Evolutionary conservation across 64 coral and sea anemone species (phyloP).

Genomic region (Anthopleura sola): DNA sequence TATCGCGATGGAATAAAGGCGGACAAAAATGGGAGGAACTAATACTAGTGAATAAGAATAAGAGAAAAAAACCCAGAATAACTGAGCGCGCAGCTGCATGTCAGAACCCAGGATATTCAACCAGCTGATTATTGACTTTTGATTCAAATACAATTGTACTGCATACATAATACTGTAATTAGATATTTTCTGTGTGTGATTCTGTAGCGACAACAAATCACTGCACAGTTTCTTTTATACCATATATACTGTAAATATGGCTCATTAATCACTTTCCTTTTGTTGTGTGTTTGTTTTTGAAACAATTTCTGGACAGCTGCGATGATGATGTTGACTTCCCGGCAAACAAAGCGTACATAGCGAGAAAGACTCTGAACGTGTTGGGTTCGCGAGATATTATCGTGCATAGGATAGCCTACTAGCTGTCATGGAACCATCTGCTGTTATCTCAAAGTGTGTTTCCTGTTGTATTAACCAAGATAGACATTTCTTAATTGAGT

Average conservation of each 20-base stretch:
- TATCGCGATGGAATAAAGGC: neutral
- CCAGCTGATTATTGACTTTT: neutral
- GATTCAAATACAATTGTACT: neutral
- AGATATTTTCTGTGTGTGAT: neutral
- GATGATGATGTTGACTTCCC: neutral
- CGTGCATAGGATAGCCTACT: neutral
- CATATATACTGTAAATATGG: neutral
- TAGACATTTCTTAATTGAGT: conserved; percentile 8
- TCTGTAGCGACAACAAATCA: neutral
- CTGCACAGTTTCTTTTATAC: neutral
- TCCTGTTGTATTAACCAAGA: neutral
- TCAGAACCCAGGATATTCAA: neutral
- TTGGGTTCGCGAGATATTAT: neutral
- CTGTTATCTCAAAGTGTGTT: neutral
- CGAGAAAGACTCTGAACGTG: neutral
- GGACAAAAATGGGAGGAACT: neutral
- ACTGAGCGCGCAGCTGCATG: neutral
- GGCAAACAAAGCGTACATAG: neutral
- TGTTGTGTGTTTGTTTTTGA: neutral
- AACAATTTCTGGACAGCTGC: neutral
- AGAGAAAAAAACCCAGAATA: neutral
- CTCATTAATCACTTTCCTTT: neutral
- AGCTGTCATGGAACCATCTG: neutral
- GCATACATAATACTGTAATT: neutral
- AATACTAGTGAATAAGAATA: too few relatives aligned